Percentiles rank a stretch among this genome's conserved stretches.
phyloP scores from a whole-genome alignment of 2,888 invertebrate genomes.

The Asteroscopus sphinx region DNA sequence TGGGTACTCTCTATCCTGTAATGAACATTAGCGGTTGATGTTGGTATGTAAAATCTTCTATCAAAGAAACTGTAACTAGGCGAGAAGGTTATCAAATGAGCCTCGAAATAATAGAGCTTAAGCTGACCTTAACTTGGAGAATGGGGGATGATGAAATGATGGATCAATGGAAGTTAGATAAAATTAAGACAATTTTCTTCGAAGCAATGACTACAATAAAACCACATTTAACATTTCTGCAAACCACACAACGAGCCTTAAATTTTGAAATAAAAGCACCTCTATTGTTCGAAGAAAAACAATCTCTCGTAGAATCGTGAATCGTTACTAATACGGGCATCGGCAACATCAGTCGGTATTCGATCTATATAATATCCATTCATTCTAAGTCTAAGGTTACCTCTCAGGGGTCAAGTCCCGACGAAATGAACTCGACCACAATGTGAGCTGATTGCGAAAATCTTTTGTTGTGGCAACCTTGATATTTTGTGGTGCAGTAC shows the following conservation, averaged over 20 bases:
- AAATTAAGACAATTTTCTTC: constrained; percentile 26
- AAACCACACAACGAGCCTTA: constrained; percentile 8
- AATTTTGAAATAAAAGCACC: constrained; percentile 25
- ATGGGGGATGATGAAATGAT: not conserved
- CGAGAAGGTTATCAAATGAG: too few species aligned
- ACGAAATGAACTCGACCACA: constrained; percentile 54
- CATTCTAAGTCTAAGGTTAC: constrained; percentile 51
- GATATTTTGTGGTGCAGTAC: constrained; percentile 47
- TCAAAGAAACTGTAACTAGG: too few species aligned
- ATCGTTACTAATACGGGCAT: constrained; percentile 25
- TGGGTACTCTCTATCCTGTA: too few species aligned
- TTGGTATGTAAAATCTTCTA: too few species aligned
- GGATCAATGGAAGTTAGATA: not conserved
- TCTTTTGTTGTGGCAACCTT: constrained; percentile 57
- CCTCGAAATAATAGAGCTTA: not conserved
- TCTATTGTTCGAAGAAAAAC: constrained; percentile 44
- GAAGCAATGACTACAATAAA: constrained; percentile 4
- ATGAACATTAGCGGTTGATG: too few species aligned
- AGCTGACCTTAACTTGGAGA: not conserved
- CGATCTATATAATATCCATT: constrained; percentile 54
- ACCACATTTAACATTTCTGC: constrained; percentile 4
- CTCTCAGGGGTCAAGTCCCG: constrained; percentile 48
- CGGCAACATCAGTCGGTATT: constrained; percentile 24
- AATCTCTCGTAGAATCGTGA: constrained; percentile 47
- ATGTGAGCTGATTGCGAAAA: constrained; percentile 50